Percentiles rank a stretch among this genome's conserved stretches.
Evolutionary conservation across 2,113 vertebrate species (phyloP).

Genomic region (Coptodon bakossiorum): DNA sequence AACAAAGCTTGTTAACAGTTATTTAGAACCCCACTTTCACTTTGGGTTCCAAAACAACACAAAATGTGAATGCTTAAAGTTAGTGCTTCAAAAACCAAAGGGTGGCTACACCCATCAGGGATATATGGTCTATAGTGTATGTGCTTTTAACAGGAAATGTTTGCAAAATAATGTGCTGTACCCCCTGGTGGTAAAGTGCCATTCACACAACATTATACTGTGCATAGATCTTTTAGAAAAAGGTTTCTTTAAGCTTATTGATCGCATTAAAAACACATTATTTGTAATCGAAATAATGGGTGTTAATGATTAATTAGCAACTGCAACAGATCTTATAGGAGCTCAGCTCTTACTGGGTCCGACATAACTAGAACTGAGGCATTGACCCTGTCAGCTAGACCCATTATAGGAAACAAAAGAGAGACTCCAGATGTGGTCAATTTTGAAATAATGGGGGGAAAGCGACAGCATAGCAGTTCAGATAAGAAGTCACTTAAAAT

Average conservation of each 20-base stretch:
- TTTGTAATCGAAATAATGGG: neutral
- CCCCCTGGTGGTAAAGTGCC: neutral
- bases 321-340: neutral
- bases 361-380: neutral
- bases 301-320: neutral
- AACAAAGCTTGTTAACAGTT: neutral
- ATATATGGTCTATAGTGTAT: neutral
- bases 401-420: neutral
- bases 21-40: neutral
- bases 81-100: neutral
- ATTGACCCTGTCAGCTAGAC: neutral
- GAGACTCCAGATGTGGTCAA: neutral
- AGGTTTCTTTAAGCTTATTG: neutral
- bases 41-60: neutral
- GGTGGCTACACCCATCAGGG: neutral
- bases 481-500: neutral
- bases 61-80: neutral
- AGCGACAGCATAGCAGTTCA: neutral
- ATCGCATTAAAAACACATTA: neutral
- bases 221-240: neutral
- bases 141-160: neutral
- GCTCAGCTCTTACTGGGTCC: neutral
- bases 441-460: neutral
- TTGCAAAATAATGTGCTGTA: neutral
- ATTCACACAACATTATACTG: neutral